A percentile compares a stretch with the other conserved stretches of the same genome.
phyloP scores from a whole-genome alignment of 2,888 invertebrate genomes.

The Camptogramma bilineatum region DNA sequence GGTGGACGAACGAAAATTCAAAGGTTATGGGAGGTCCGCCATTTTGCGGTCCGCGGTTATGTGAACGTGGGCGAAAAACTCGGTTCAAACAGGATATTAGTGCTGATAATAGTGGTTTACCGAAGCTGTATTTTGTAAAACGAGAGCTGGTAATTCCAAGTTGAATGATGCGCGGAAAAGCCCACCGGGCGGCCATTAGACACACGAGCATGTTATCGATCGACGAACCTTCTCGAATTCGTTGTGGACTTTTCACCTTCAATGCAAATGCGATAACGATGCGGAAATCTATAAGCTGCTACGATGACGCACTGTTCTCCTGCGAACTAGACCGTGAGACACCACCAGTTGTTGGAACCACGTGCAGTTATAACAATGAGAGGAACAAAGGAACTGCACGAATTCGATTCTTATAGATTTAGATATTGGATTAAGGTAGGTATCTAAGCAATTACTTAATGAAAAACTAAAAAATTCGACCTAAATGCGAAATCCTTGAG shows the following conservation, averaged over 20 bases:
- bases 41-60: constrained; percentile 31
- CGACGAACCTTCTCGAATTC: constrained; percentile 66
- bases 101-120: not conserved
- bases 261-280: constrained; percentile 19
- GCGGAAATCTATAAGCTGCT: not conserved
- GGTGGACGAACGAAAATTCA: not conserved
- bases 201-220: constrained; percentile 63
- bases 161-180: constrained; percentile 13
- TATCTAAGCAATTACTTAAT: not conserved
- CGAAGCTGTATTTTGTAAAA: not conserved
- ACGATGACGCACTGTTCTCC: constrained; percentile 7
- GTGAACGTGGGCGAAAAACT: constrained; percentile 7
- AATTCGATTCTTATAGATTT: not conserved
- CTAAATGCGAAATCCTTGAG: not conserved
- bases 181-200: constrained; percentile 56
- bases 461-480: not conserved
- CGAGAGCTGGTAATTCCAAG: not conserved
- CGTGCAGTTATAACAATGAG: constrained; percentile 25
- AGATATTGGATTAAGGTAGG: not conserved
- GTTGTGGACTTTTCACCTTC: constrained; percentile 27
- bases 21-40: constrained; percentile 40
- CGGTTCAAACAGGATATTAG: not conserved
- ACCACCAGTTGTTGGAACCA: constrained; percentile 29
- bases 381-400: constrained; percentile 14
- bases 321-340: constrained; percentile 11